These are phyloP conservation scores for Copidosoma floridanum DNA, from an alignment of 1,140 invertebrate genomes.

Conservation along the genomic window DNA sequence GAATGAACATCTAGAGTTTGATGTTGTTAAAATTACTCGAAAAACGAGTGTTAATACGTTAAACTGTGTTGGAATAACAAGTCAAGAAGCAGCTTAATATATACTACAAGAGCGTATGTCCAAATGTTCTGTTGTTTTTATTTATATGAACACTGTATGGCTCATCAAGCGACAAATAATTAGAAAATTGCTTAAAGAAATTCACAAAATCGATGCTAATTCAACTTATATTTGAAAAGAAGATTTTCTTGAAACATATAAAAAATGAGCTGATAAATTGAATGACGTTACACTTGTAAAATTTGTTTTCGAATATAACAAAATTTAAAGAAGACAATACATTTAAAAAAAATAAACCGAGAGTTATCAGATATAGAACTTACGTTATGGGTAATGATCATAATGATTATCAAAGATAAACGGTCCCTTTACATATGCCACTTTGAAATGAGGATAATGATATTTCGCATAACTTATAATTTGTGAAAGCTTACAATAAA, in stretches of 20 bases:
- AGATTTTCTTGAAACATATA: conserved; percentile 39
- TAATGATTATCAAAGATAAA: conserved; percentile 35
- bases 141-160: conserved; percentile 45
- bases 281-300: conserved; percentile 36
- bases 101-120: conserved; percentile 35
- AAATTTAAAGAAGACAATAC: conserved; percentile 32
- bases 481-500: conserved; percentile 30
- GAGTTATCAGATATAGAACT: conserved; percentile 43
- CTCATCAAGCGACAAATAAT: conserved; percentile 41
- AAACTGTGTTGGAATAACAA: too few relatives aligned
- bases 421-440: conserved; percentile 40
- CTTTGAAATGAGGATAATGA: conserved; percentile 41
- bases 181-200: conserved; percentile 32
- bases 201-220: too few relatives aligned
- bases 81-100: conserved; percentile 54
- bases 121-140: conserved; percentile 24
- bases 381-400: conserved; percentile 37
- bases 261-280: conserved; percentile 44
- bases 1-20: too few relatives aligned
- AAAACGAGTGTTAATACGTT: too few relatives aligned
- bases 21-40: too few relatives aligned
- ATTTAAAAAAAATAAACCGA: conserved; percentile 24
- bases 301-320: conserved; percentile 35
- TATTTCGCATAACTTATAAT: conserved; percentile 36
- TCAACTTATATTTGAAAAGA: too few relatives aligned